A percentile compares a stretch with the other conserved stretches of the same genome.
Conservation (phyloP, 2,797 vertebrate species). For the Thalassophryne amazonica region DNA sequence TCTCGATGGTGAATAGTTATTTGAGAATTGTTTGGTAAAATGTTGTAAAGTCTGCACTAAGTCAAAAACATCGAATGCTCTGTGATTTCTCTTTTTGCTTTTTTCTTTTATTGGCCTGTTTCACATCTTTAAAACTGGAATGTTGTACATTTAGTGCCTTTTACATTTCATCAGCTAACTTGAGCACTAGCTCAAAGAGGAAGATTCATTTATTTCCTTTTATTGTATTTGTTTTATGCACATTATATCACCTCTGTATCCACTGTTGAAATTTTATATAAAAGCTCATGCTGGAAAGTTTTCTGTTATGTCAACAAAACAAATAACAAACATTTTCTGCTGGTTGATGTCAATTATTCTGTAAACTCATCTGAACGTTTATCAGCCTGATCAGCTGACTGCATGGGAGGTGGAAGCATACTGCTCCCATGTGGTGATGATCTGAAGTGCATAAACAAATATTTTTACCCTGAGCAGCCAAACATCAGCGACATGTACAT, state of each 20-base stretch:
- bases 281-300: conserved; percentile 70
- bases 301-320: conserved; percentile 9
- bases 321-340: too few species aligned
- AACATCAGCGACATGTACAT: too few species aligned
- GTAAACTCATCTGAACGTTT: too few species aligned
- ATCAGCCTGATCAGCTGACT: too few species aligned
- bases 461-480: too few species aligned
- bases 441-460: too few species aligned
- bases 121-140: conserved; percentile 79
- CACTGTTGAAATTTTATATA: conserved; percentile 81
- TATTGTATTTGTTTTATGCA: conserved; percentile 77
- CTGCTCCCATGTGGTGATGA: too few species aligned
- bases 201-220: conserved; percentile 74
- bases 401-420: too few species aligned
- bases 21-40: conserved; percentile 60
- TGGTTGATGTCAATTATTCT: too few species aligned
- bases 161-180: conserved; percentile 81
- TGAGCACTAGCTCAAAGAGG: conserved; percentile 68
- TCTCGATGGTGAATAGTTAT: conserved; percentile 58
- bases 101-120: conserved; percentile 48
- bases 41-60: conserved; percentile 75
- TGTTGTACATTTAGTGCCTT: conserved; percentile 84
- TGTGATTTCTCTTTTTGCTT: conserved; percentile 42
- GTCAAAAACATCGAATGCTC: conserved; percentile 64
- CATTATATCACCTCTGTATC: conserved; percentile 76